Percentiles rank a stretch among this genome's conserved stretches.
Conservation (phyloP, 2,888 invertebrate species). For the Alentia gelatinosa region DNA sequence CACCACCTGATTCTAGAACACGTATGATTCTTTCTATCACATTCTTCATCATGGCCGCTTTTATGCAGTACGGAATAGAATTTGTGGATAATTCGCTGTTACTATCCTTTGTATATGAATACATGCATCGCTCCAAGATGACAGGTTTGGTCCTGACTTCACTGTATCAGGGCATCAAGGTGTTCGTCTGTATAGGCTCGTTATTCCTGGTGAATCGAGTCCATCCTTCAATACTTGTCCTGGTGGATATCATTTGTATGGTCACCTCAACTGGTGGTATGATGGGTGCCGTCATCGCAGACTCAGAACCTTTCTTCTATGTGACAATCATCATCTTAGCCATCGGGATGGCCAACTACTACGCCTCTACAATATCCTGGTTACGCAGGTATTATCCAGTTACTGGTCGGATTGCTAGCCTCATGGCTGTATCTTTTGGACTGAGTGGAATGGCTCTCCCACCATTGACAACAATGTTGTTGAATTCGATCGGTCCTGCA, state of each 20-base stretch:
- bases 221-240: neutral
- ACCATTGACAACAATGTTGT: neutral
- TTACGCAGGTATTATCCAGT: neutral
- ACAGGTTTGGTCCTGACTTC: neutral
- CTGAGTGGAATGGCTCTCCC: slow-evolving; percentile 31
- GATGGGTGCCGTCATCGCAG: neutral
- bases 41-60: neutral
- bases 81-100: neutral
- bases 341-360: slow-evolving; percentile 45
- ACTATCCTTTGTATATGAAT: neutral
- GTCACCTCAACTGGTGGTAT: neutral
- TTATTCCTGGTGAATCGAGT: slow-evolving; percentile 3
- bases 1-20: neutral
- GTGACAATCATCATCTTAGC: neutral
- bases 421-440: slow-evolving; percentile 8
- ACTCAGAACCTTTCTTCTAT: neutral
- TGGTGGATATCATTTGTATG: neutral
- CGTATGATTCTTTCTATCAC: neutral
- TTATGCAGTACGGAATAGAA: slow-evolving; percentile 39
- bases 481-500: neutral
- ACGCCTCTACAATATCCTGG: slow-evolving; percentile 17
- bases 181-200: neutral
- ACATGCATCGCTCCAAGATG: neutral
- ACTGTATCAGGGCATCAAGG: slow-evolving; percentile 52
- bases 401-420: neutral